phyloP scores from a whole-genome alignment of 2,113 vertebrate genomes.

The Uropsilus gracilis region DNA sequence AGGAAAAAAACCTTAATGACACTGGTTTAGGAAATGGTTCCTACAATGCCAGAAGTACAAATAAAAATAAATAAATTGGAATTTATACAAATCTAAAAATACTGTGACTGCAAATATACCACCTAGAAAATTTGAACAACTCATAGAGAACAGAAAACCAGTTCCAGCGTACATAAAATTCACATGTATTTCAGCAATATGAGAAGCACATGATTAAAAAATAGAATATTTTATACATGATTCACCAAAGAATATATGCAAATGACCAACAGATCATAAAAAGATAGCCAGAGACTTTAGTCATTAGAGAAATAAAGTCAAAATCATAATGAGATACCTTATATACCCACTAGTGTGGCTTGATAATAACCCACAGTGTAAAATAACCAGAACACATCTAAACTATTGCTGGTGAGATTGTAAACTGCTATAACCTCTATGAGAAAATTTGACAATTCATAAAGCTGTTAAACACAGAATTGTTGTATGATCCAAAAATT shows the following conservation, averaged over 20 bases:
- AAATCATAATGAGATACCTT: background rate
- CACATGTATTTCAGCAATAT: background rate
- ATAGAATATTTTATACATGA: background rate
- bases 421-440: background rate
- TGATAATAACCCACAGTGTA: background rate
- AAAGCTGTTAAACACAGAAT: background rate
- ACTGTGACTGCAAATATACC: background rate
- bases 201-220: background rate
- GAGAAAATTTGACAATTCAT: background rate
- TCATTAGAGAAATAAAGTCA: background rate
- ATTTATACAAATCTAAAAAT: background rate
- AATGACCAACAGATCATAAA: background rate
- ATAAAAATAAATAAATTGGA: background rate
- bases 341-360: background rate
- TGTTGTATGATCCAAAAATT: background rate
- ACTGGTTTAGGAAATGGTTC: background rate
- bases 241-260: background rate
- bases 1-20: background rate
- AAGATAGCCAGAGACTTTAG: background rate
- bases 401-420: background rate
- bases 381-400: background rate
- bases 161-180: background rate
- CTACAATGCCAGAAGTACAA: background rate
- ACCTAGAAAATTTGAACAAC: background rate
- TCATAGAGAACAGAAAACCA: background rate